Percentiles rank a stretch among this genome's conserved stretches.
phyloP scores from a whole-genome alignment of 2,113 vertebrate species.

The Syngnathus floridae region DNA sequence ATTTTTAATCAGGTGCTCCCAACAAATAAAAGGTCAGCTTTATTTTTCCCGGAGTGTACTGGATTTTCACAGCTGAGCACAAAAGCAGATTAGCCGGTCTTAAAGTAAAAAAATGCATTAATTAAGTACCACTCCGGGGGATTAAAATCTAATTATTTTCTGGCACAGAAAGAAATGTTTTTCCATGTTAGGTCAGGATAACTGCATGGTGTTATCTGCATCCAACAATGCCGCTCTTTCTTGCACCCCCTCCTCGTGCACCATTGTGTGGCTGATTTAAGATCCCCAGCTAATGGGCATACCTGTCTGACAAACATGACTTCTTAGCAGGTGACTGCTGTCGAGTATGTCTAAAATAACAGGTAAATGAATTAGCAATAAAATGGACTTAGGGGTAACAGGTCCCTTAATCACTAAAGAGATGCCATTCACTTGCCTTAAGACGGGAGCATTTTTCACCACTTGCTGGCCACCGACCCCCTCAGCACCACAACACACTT shows the following conservation, averaged over 20 bases:
- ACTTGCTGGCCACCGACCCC: slow-evolving; percentile 89
- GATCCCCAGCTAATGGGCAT: slow-evolving; percentile 87
- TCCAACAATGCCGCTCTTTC: slow-evolving; percentile 63
- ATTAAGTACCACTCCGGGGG: slow-evolving; percentile 64
- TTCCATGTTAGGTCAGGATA: slow-evolving; percentile 63
- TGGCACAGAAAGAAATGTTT: slow-evolving; percentile 60
- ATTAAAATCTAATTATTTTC: slow-evolving; percentile 67
- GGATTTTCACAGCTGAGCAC: slow-evolving; percentile 52
- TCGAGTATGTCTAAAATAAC: slow-evolving; percentile 95
- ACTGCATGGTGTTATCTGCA: slow-evolving; percentile 68
- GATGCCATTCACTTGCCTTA: slow-evolving; percentile 98
- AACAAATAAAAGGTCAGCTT: slow-evolving; percentile 35
- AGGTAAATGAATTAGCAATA: slow-evolving; percentile 99
- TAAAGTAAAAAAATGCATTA: slow-evolving; percentile 49
- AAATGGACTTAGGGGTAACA: slow-evolving; percentile 93
- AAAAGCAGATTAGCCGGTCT: slow-evolving; percentile 60
- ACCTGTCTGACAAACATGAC: slow-evolving; percentile 93
- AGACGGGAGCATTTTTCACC: slow-evolving; percentile 96
- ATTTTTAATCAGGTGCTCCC: slow-evolving; percentile 17
- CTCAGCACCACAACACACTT: slow-evolving; percentile 95
- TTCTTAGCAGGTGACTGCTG: slow-evolving; percentile 94
- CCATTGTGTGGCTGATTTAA: slow-evolving; percentile 83
- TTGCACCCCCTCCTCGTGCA: slow-evolving; percentile 74
- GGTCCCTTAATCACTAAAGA: slow-evolving; percentile 99
- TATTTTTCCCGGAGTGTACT: slow-evolving; percentile 40